phyloP scores from a whole-genome alignment of 2,113 vertebrate species.

The Clarias macrocephalus region DNA sequence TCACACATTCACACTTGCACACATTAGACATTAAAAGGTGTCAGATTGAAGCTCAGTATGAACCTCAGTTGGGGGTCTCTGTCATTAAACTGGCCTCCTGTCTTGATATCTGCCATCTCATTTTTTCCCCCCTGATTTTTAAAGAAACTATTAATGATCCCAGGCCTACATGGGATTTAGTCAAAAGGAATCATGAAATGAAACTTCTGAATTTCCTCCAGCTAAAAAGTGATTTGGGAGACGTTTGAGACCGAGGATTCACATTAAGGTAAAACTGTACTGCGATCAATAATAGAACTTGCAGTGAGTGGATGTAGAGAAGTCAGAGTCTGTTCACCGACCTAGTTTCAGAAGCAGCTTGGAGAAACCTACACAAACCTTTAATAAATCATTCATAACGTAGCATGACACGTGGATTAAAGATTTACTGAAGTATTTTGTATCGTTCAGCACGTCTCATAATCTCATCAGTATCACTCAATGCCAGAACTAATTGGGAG shows the following conservation, averaged over 20 bases:
- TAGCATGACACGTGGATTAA: conserved; percentile 27
- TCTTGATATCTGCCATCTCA: conserved; percentile 30
- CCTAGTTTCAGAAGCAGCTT: conserved; percentile 36
- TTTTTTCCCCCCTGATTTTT: conserved; percentile 23
- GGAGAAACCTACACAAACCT: conserved; percentile 28
- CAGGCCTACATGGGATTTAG: conserved; percentile 15
- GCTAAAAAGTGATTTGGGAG: conserved; percentile 12
- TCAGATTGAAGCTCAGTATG: conserved; percentile 34
- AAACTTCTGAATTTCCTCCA: conserved; percentile 12
- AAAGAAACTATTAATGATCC: conserved; percentile 27
- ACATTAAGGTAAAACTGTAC: conserved; percentile 26
- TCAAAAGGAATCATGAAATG: conserved; percentile 34
- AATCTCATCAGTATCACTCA: neutral
- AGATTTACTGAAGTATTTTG: conserved; percentile 28
- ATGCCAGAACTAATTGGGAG: conserved; percentile 7
- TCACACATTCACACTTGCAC: conserved; percentile 10
- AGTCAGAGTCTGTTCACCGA: conserved; percentile 13
- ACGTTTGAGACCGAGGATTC: conserved; percentile 29
- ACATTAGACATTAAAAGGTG: conserved; percentile 42
- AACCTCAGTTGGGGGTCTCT: conserved; percentile 37
- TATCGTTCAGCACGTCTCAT: conserved; percentile 1
- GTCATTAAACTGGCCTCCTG: conserved; percentile 19
- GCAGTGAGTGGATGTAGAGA: neutral
- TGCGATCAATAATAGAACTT: conserved; percentile 44
- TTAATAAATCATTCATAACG: conserved; percentile 35